Conservation (phyloP, 2,888 invertebrate species). For the Pilophorus perplexus region DNA sequence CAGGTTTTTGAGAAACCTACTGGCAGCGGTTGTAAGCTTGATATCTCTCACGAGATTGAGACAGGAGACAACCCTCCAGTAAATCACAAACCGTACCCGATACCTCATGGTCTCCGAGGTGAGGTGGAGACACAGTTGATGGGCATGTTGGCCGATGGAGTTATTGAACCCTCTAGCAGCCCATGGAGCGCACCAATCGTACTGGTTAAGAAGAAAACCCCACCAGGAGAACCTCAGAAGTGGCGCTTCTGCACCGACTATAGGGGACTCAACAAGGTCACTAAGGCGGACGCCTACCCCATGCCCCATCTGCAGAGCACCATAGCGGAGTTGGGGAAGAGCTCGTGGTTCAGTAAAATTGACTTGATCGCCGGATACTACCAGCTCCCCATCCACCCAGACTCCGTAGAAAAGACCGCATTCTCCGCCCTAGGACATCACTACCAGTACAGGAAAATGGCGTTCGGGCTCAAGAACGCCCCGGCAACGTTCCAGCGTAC, state of each 20-base stretch:
- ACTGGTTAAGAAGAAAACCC: no score
- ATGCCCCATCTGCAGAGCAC: background rate
- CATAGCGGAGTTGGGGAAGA: background rate
- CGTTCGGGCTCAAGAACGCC: conserved; percentile 49
- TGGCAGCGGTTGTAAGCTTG: no score
- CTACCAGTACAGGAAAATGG: conserved; percentile 50
- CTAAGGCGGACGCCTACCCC: background rate
- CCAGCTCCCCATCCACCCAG: conserved; percentile 41
- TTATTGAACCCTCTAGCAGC: background rate
- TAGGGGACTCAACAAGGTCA: background rate
- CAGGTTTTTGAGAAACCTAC: no score
- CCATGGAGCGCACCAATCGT: conserved; percentile 1
- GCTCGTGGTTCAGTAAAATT: background rate
- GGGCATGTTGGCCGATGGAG: background rate
- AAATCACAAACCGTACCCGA: background rate
- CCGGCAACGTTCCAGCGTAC: conserved; percentile 49
- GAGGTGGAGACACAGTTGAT: background rate
- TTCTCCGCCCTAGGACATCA: conserved; percentile 50
- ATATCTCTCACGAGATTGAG: no score
- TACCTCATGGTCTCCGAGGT: background rate
- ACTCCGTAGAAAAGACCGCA: conserved; percentile 50
- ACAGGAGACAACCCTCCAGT: no score
- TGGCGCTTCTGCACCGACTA: conserved; percentile 2
- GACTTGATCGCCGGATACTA: conserved; percentile 40
- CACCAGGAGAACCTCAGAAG: no score